Base-by-base conservation (phyloP, 2,888 invertebrate genomes). In the Acheta domesticus region DNA sequence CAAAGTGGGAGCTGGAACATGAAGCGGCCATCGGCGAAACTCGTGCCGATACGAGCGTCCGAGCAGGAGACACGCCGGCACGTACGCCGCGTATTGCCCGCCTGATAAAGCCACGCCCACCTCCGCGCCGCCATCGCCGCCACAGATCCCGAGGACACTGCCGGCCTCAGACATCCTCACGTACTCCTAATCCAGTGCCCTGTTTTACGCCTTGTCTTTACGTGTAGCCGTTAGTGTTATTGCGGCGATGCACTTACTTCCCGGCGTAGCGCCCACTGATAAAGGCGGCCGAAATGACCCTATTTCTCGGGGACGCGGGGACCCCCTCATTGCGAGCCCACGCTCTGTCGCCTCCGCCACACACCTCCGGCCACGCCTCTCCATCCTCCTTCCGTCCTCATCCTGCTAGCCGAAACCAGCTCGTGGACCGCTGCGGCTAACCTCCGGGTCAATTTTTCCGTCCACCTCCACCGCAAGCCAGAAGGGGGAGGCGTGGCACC, bases 141-240 rank as follows among this genome's bases (percentile, higher is more conserved):
- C 36, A 8, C 36, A 36, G 5, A 36, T 36, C 36, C 36, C 36
- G 62, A 62, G n/a, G 62, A 62, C 36, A 36, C 36, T 4, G 36
- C 3, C 62, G 62, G 16, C n/a, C 11, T n/a, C 62, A 19, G 62
- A 62, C 8, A 62, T 62, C 62, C 62, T 0, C 62, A 62, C 14
- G n/a, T n/a, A 62, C 62, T 11, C 14, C 62, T 62, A 62, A 62
- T 62, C 62, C 62, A 62, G 62, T 36, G 36, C 36, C 36, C 36
- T 36, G 36, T 62, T 62, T 62, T 62, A 62, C n/a, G 14, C n/a
- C 62, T 19, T 62, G 62, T n/a, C 62, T 62, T 62, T 5, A n/a
- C n/a, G 62, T 62, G 62, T n/a, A 62, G n/a, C 62, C 62, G 62
- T 62, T n/a, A 62, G 62, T 62, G 62, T 14, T n/a, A 62, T 62